A percentile compares a stretch with the other conserved stretches of the same genome.
Conservation (phyloP, 2,888 invertebrate genomes). For the Coremacera marginata region DNA sequence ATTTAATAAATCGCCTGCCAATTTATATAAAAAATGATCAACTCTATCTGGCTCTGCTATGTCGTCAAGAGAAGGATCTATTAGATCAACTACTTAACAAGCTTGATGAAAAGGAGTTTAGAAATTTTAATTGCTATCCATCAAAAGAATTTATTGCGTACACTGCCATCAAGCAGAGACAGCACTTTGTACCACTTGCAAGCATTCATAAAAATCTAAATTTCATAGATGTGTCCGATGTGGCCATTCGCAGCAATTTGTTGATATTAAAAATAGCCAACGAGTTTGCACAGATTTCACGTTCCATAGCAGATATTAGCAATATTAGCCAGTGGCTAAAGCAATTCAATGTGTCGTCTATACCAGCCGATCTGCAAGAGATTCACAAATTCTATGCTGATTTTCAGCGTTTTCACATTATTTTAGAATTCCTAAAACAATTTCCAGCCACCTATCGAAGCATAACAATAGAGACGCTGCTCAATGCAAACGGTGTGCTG, state of each 20-base stretch:
- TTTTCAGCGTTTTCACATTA: slow-evolving; percentile 57
- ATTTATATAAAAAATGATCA: slow-evolving; percentile 42
- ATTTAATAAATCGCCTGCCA: slow-evolving; percentile 45
- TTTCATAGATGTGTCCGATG: slow-evolving; percentile 53
- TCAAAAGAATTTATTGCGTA: slow-evolving; percentile 56
- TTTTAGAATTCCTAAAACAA: slow-evolving; percentile 56
- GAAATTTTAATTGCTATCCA: slow-evolving; percentile 48
- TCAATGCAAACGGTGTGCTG: slow-evolving; percentile 54
- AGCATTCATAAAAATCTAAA: slow-evolving; percentile 53
- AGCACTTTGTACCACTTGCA: slow-evolving; percentile 59
- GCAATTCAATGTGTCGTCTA: slow-evolving; percentile 51
- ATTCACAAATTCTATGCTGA: slow-evolving; percentile 62
- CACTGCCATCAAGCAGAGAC: slow-evolving; percentile 52
- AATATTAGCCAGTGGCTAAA: slow-evolving; percentile 55
- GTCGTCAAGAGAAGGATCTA: slow-evolving; percentile 53
- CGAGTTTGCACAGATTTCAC: slow-evolving; percentile 56
- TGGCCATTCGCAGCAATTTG: slow-evolving; percentile 57
- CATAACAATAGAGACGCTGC: slow-evolving; percentile 55
- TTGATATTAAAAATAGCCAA: slow-evolving; percentile 62
- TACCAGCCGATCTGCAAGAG: slow-evolving; percentile 53
- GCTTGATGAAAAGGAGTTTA: slow-evolving; percentile 46
- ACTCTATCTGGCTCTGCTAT: slow-evolving; percentile 55
- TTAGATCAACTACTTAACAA: slow-evolving; percentile 49
- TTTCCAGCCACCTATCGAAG: slow-evolving; percentile 50
- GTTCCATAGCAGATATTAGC: slow-evolving; percentile 57